These are phyloP conservation scores for Polymixis flavicincta DNA, from an alignment of 2,888 invertebrate species.

Conservation along the genomic window DNA sequence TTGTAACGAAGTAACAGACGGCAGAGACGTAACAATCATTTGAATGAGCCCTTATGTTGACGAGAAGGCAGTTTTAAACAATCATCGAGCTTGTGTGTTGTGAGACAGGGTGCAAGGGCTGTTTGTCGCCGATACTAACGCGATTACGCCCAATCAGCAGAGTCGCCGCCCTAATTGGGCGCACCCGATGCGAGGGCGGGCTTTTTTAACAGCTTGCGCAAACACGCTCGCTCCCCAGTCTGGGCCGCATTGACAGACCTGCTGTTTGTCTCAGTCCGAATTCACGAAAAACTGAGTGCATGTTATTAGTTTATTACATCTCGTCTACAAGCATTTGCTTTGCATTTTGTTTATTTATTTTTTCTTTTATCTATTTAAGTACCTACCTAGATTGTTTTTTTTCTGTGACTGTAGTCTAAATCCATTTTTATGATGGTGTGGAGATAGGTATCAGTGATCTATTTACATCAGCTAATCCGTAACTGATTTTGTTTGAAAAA, in stretches of 20 bases:
- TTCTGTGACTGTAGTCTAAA: neutral
- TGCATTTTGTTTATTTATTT: constrained; percentile 36
- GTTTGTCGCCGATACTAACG: constrained; percentile 88
- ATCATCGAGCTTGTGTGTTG: constrained; percentile 58
- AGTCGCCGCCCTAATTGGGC: constrained; percentile 89
- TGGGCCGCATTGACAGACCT: constrained; percentile 38
- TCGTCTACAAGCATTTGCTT: constrained; percentile 40
- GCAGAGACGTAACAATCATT: constrained; percentile 41
- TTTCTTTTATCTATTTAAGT: neutral
- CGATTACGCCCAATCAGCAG: constrained; percentile 90
- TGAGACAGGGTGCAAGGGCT: constrained; percentile 69
- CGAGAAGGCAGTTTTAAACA: constrained; percentile 48
- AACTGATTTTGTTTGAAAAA: neutral
- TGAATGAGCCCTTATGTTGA: constrained; percentile 44
- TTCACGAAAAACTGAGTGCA: constrained; percentile 49
- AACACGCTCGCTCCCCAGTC: constrained; percentile 76
- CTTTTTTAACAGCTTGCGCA: constrained; percentile 89
- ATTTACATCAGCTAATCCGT: neutral
- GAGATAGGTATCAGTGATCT: neutral
- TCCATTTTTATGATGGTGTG: neutral
- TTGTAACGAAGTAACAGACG: neutral
- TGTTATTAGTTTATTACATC: constrained; percentile 63
- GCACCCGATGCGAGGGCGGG: constrained; percentile 87
- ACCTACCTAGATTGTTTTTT: neutral
- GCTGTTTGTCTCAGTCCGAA: constrained; percentile 46